Evolutionary conservation across 2,888 invertebrate species (phyloP).

Genomic region (Drosophila melanosoma): DNA sequence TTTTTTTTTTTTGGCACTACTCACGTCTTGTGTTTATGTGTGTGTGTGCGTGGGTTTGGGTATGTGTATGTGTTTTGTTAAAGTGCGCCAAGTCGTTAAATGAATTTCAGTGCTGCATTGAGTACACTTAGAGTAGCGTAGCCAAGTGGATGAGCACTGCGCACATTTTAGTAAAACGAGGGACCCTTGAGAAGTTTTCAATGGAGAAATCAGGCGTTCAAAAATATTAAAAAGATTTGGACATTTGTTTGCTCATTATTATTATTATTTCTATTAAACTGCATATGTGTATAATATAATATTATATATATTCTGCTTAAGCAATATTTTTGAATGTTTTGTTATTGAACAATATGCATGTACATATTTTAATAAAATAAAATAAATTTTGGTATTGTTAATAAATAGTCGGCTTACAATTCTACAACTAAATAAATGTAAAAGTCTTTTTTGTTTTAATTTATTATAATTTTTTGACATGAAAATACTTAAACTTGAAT

Average conservation of each 20-base stretch:
- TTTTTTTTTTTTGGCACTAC: constrained; percentile 24
- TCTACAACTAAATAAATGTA: not conserved
- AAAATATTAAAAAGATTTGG: not conserved
- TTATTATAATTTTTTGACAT: not conserved
- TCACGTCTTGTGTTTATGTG: constrained; percentile 8
- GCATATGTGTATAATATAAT: not conserved
- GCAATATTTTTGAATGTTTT: not conserved
- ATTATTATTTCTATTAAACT: not conserved
- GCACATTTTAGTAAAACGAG: constrained; percentile 47
- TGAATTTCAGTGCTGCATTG: constrained; percentile 78
- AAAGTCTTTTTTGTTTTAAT: not conserved
- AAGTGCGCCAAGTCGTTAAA: constrained; percentile 80
- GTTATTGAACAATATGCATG: not conserved
- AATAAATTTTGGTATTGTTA: not conserved
- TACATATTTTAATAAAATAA: not conserved
- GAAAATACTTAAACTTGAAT: not conserved
- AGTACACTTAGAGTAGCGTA: constrained; percentile 71
- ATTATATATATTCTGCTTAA: not conserved
- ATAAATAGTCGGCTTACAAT: not conserved
- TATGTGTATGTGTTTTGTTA: constrained; percentile 52
- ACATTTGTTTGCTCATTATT: not conserved
- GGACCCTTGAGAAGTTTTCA: constrained; percentile 10
- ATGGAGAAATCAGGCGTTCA: not conserved
- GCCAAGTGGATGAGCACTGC: constrained; percentile 73
- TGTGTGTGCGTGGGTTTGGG: constrained; percentile 8